Evolutionary conservation across 2,888 invertebrate genomes (phyloP).

Genomic region (Leptarthrus brevirostris): DNA sequence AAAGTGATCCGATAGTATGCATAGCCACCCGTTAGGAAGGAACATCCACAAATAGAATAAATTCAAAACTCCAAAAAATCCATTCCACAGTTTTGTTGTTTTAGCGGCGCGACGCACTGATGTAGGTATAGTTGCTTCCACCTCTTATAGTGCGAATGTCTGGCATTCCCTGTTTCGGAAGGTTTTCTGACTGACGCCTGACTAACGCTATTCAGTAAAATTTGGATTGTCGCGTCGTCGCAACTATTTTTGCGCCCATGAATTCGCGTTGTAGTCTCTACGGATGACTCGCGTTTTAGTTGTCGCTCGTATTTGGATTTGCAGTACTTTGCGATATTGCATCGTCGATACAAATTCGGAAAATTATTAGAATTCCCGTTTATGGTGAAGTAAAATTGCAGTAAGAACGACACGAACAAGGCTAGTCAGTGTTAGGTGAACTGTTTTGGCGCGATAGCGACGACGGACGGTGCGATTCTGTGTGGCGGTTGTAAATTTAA

Average conservation of each 20-base stretch:
- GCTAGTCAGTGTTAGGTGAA: not conserved
- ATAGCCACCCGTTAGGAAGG: too few relatives aligned
- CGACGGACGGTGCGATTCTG: constrained; percentile 1
- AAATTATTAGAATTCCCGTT: constrained; percentile 24
- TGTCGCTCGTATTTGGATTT: not conserved
- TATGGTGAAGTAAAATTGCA: constrained; percentile 16
- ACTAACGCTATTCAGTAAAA: constrained; percentile 21
- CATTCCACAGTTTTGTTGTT: constrained; percentile 2
- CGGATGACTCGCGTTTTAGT: not conserved
- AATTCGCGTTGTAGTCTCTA: not conserved
- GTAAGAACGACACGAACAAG: not conserved
- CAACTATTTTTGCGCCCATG: constrained; percentile 8
- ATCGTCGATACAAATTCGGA: constrained; percentile 22
- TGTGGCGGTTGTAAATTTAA: constrained; percentile 17
- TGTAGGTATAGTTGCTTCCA: not conserved
- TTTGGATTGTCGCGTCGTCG: constrained; percentile 24
- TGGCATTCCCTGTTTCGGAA: constrained; percentile 27
- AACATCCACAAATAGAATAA: constrained; percentile 27
- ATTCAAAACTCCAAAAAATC: constrained; percentile 1
- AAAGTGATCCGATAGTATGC: too few relatives aligned
- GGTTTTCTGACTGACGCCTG: constrained; percentile 7
- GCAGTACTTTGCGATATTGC: not conserved
- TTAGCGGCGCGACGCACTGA: not conserved
- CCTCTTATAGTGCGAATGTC: constrained; percentile 14
- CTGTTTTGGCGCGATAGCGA: not conserved